Conservation (phyloP, 2,797 vertebrate genomes). For the Hipposideros larvatus region DNA sequence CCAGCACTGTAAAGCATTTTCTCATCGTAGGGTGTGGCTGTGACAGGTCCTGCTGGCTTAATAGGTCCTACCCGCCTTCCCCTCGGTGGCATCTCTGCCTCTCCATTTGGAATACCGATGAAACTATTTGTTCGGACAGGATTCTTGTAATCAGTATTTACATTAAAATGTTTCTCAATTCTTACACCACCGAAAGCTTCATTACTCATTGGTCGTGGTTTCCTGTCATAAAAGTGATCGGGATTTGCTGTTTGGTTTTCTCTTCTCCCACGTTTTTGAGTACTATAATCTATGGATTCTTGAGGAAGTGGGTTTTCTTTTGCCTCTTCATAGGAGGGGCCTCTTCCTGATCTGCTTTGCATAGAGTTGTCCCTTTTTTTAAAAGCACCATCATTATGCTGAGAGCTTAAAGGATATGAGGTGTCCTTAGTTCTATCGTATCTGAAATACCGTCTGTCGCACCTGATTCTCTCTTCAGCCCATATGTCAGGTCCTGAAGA, state of each 20-base stretch:
- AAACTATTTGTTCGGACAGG: slow-evolving; percentile 87
- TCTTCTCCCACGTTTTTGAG: slow-evolving; percentile 92
- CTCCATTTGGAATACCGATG: slow-evolving; percentile 93
- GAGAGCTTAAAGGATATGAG: slow-evolving; percentile 87
- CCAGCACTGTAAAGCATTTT: slow-evolving; percentile 91
- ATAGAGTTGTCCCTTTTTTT: slow-evolving; percentile 90
- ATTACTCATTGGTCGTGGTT: slow-evolving; percentile 89
- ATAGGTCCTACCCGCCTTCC: slow-evolving; percentile 95
- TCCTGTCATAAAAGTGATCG: slow-evolving; percentile 91
- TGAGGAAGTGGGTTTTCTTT: slow-evolving; percentile 89
- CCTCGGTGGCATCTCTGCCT: slow-evolving; percentile 90
- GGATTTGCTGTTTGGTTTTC: slow-evolving; percentile 92
- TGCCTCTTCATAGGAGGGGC: slow-evolving; percentile 85
- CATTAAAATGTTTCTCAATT: slow-evolving; percentile 89
- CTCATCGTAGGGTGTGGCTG: slow-evolving; percentile 86
- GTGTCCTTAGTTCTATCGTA: slow-evolving; percentile 92
- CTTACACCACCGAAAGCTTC: slow-evolving; percentile 89
- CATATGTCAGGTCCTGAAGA: slow-evolving; percentile 88
- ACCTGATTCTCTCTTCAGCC: slow-evolving; percentile 91
- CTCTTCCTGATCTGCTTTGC: slow-evolving; percentile 88
- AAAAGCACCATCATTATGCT: slow-evolving; percentile 88
- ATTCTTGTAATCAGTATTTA: slow-evolving; percentile 88
- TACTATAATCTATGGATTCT: slow-evolving; percentile 89
- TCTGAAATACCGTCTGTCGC: slow-evolving; percentile 88
- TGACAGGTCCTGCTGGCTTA: slow-evolving; percentile 89